These are phyloP conservation scores for Aporophyla lueneburgensis DNA, from an alignment of 2,888 invertebrate genomes.

Conservation along the genomic window DNA sequence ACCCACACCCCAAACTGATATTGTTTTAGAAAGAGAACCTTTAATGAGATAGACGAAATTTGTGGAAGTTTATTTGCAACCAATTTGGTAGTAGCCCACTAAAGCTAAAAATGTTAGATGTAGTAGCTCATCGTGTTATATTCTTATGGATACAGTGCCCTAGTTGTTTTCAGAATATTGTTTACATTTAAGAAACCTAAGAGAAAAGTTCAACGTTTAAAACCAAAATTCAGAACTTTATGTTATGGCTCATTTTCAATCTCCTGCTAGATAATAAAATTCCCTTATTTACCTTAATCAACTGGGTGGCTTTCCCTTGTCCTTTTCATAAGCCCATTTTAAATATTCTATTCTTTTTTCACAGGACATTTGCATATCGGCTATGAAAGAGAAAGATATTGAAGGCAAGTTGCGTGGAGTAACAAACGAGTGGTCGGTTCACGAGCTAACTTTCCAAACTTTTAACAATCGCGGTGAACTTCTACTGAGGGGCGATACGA, in stretches of 20 bases:
- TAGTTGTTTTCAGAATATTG: too few relatives aligned
- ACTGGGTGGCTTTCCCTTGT: not conserved
- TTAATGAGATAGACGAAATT: too few relatives aligned
- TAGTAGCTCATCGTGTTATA: too few relatives aligned
- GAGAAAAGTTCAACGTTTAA: too few relatives aligned
- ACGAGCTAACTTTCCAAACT: constrained; percentile 97
- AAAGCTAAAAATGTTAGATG: too few relatives aligned
- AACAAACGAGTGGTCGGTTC: constrained; percentile 98
- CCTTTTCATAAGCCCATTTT: not conserved
- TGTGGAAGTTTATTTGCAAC: too few relatives aligned
- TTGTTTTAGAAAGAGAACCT: too few relatives aligned
- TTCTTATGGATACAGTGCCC: too few relatives aligned
- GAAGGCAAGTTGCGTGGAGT: constrained; percentile 98
- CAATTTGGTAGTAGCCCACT: too few relatives aligned
- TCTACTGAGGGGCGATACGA: constrained; percentile 97
- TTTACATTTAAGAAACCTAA: too few relatives aligned
- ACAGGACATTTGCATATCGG: constrained; percentile 98
- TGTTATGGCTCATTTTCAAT: not conserved
- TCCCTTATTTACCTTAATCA: not conserved
- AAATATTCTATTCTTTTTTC: not conserved
- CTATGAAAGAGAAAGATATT: constrained; percentile 99
- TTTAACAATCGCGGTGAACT: constrained; percentile 99
- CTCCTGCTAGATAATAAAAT: not conserved
- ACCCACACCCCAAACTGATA: too few relatives aligned
- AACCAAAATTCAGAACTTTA: not conserved